Base-by-base conservation (phyloP, 2,797 vertebrate genomes). In the Helostoma temminkii region DNA sequence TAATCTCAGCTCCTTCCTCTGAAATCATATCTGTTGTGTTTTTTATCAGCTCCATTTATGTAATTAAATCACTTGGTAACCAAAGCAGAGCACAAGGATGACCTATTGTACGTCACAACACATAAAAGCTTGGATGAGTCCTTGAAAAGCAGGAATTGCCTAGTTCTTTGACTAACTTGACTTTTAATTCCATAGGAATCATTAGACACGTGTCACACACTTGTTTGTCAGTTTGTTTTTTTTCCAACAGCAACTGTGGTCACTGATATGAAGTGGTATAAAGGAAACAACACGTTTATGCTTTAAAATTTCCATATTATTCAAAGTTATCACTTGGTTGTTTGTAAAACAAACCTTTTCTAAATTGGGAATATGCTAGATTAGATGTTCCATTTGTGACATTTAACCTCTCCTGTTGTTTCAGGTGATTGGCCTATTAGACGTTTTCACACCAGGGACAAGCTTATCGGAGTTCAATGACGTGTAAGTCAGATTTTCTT, bases 351-450 rank as follows among this genome's bases (percentile, higher is more conserved):
- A 54, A 61, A 19, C 7, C 42, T 55, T 41, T 63, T 66, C 15
- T 32, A 32, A 1, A 62, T 41, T 59, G 21, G 2, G 1, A 65
- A 37, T 62, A 2, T 65, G 19, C 30, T 19, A 19, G n/a, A n/a
- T n/a, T n/a, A n/a, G n/a, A n/a, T n/a, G n/a, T 74, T 22, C 71
- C n/a, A n/a, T 63, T 69, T 48, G 24, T 71, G 50, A 76, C 65
- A n/a, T 52, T 3, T 55, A 62, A 21, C 46, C 30, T 82, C 21
- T 84, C 11, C 69, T 12, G 66, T 57, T 77, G 3, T 48, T 83
- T 84, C 78, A 99, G 98, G 98, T 99, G 71, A 99, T 99, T n/a
- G 96, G 98, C 65, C 94, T 99, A 9, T 87, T 99, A 92, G 97
- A 99, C 65, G 96, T 97, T 71, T 99, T 99, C 88, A 96, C 96